Conservation (phyloP, 1,140 invertebrate species). For the Lasaia peninsularis region DNA sequence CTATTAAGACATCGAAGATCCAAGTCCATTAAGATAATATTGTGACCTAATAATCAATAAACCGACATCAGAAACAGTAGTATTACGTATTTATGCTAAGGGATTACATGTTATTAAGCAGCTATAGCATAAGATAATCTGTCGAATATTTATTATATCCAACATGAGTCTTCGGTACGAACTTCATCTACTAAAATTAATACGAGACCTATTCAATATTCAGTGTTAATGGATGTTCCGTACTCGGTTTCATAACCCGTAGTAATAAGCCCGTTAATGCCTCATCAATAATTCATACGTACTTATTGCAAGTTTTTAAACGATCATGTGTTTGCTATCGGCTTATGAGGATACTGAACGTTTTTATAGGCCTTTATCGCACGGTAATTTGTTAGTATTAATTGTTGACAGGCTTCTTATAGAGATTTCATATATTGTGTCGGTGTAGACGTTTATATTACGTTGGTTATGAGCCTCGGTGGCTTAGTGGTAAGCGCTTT, state of each 20-base stretch:
- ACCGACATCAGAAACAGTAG: too few relatives aligned
- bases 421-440: slow-evolving; percentile 1
- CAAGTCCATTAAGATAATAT: too few relatives aligned
- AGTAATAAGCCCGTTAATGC: slow-evolving; percentile 54
- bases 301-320: slow-evolving; percentile 47
- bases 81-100: too few relatives aligned
- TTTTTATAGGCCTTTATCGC: slow-evolving; percentile 15
- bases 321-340: slow-evolving; percentile 21
- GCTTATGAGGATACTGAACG: slow-evolving; percentile 1
- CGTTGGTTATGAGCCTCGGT: background rate
- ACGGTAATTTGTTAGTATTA: slow-evolving; percentile 16
- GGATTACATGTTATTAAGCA: background rate
- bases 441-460: background rate
- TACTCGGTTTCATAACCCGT: slow-evolving; percentile 47
- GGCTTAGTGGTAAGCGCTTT: too few relatives aligned
- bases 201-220: slow-evolving; percentile 43
- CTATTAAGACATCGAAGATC: too few relatives aligned
- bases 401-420: slow-evolving; percentile 1
- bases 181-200: slow-evolving; percentile 19
- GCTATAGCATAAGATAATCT: background rate
- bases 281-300: slow-evolving; percentile 60
- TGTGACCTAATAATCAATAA: too few relatives aligned
- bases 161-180: background rate
- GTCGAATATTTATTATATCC: slow-evolving; percentile 4
- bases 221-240: slow-evolving; percentile 49